Evolutionary conservation across 64 coral and sea anemone species (phyloP).

Genomic region (Trachythela sp.): DNA sequence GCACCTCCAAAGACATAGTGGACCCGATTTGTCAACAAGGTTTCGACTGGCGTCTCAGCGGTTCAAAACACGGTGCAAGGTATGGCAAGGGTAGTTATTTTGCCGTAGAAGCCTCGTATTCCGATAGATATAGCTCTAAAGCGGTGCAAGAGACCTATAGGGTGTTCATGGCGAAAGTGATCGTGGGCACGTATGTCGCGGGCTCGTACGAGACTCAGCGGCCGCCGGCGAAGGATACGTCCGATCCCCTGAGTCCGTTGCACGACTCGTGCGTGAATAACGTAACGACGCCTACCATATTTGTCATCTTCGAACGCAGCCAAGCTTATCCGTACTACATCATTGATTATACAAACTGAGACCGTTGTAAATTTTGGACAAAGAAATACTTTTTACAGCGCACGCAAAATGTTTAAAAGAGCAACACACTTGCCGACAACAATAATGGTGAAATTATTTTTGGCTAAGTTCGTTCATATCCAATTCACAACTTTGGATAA

Average conservation of each 20-base stretch:
- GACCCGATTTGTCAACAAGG: constrained; percentile 17
- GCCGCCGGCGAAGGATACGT: not conserved
- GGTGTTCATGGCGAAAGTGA: constrained; percentile 2
- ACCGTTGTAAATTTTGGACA: not conserved
- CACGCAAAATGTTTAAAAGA: no score
- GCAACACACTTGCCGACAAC: no score
- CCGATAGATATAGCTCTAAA: not conserved
- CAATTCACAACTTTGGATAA: no score
- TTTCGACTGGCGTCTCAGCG: not conserved
- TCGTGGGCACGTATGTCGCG: not conserved
- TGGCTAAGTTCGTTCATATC: no score
- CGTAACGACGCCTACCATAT: not conserved
- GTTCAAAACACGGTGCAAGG: not conserved
- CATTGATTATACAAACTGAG: not conserved
- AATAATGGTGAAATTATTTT: no score
- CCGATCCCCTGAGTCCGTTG: not conserved
- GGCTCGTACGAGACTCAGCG: not conserved
- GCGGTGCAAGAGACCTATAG: not conserved
- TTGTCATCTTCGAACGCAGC: not conserved
- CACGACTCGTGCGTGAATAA: not conserved
- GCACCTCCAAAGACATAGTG: not conserved
- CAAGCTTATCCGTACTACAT: constrained; percentile 15
- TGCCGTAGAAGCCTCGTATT: not conserved
- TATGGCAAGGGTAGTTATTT: constrained; percentile 27
- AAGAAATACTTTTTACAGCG: no score